phyloP scores from a whole-genome alignment of 2,797 vertebrate genomes.

The Myiotriccus ornatus region DNA sequence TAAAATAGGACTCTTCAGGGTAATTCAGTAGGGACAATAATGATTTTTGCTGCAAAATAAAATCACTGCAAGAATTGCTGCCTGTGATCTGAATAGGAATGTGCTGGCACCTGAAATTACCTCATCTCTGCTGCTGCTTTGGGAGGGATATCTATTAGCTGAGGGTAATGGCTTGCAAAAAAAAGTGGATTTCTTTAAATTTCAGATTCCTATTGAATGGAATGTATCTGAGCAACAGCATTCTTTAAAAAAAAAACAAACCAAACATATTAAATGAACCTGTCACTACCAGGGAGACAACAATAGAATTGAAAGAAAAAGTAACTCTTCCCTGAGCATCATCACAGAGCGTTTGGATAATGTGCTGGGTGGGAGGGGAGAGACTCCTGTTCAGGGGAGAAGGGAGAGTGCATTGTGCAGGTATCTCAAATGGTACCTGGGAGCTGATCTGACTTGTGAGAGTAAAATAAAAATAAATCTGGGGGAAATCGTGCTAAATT shows the following conservation, averaged over 20 bases:
- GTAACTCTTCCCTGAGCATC: background rate
- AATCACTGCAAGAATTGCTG: constrained; percentile 26
- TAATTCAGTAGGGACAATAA: constrained; percentile 52
- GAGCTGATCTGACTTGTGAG: background rate
- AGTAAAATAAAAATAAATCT: background rate
- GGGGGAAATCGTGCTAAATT: background rate
- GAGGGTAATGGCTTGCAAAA: background rate
- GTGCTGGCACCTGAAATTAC: background rate
- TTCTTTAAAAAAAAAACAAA: background rate
- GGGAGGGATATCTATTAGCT: background rate
- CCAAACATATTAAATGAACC: background rate
- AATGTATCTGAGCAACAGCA: background rate
- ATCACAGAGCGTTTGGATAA: background rate
- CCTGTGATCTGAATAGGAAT: constrained; percentile 34
- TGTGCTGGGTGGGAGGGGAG: background rate
- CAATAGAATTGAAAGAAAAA: background rate
- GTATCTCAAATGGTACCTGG: accelerated
- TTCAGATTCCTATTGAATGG: background rate
- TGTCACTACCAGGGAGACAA: background rate
- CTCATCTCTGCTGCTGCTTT: background rate
- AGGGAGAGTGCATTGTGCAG: background rate
- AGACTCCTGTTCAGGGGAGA: background rate
- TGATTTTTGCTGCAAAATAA: constrained; percentile 66
- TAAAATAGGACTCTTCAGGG: constrained; percentile 46
- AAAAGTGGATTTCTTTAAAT: background rate